Base-by-base conservation (phyloP, 2,113 vertebrate species). In the Gallinago undulata region DNA sequence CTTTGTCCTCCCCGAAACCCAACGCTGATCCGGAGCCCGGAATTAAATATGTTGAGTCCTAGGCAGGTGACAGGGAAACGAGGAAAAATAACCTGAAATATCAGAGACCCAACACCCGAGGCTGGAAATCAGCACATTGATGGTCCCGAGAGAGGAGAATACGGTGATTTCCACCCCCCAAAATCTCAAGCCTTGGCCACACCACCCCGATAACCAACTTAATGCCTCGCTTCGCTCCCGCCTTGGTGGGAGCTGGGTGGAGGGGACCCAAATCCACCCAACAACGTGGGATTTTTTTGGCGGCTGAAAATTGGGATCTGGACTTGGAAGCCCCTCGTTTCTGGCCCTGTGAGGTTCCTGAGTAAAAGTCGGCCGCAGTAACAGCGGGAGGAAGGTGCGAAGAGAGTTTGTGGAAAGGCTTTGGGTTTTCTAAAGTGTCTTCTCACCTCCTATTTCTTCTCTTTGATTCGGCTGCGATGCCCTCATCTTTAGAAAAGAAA, bases 191-290 rank as follows among this genome's bases (percentile, higher is more conserved):
- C 23, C 22, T 59, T 8, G 53, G 39, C 50, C 72, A 18, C 39
- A 18, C 3, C 2, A 0, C 7, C 28, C 15, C 2, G 1, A 17
- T 39, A 33, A 62, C 4, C 3, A 0, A 25, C 56, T 25, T 6
- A 2, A 0, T 6, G 14, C 13, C 19, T 79, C 5, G 35, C 19
- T 89, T 30, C 13, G 3, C 59, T 67, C 33, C 25, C 5, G 1
- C 8, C 0, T 22, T 24, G 30, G 25, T 6, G 47, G 47, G 55
- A 35, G 50, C 35, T 22, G 50, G 45, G 16, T 21, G 30, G 15
- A 86, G 35, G 24, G 31, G 23, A 14, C 27, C 21, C 18, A 24
- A 45, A 82, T 41, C 51, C 81, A 37, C 13, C 31, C 28, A 43
- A 13, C 2, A 10, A 6, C 0, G 0, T 11, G 51, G 51, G 25